phyloP scores from a whole-genome alignment of 2,113 vertebrate species.

The Rhodinocichla rosea region DNA sequence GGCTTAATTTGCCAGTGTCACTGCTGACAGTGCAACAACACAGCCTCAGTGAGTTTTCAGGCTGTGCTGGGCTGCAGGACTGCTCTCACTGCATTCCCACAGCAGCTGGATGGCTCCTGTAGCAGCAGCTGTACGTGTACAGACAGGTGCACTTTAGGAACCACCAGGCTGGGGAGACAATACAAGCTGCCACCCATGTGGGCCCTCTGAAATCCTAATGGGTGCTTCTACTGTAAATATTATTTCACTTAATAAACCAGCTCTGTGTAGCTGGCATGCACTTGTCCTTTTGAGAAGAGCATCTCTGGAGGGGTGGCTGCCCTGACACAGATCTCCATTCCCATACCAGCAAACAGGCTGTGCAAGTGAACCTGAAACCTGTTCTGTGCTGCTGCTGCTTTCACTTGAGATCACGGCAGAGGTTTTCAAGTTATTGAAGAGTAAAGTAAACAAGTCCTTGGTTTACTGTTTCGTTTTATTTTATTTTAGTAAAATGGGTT shows the following conservation, averaged over 20 bases:
- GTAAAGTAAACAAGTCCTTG: neutral
- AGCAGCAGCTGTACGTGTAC: neutral
- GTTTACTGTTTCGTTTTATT: neutral
- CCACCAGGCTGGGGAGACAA: neutral
- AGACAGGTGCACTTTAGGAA: neutral
- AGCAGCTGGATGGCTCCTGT: neutral
- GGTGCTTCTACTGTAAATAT: neutral
- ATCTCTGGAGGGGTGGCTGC: neutral
- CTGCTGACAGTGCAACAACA: neutral
- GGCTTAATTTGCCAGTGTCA: neutral
- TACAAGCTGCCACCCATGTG: neutral
- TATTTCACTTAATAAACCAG: neutral
- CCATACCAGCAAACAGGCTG: neutral
- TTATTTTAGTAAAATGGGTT: neutral
- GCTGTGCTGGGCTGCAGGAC: neutral
- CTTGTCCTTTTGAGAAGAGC: neutral
- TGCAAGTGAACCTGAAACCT: neutral
- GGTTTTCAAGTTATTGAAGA: neutral
- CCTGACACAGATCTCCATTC: neutral
- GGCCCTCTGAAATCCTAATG: neutral
- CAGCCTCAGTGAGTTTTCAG: neutral
- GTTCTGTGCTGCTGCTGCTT: neutral
- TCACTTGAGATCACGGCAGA: neutral
- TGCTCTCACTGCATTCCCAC: neutral
- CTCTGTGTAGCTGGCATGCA: neutral